Base-by-base conservation (phyloP, 2,797 vertebrate species). In the Galago senegalensis region DNA sequence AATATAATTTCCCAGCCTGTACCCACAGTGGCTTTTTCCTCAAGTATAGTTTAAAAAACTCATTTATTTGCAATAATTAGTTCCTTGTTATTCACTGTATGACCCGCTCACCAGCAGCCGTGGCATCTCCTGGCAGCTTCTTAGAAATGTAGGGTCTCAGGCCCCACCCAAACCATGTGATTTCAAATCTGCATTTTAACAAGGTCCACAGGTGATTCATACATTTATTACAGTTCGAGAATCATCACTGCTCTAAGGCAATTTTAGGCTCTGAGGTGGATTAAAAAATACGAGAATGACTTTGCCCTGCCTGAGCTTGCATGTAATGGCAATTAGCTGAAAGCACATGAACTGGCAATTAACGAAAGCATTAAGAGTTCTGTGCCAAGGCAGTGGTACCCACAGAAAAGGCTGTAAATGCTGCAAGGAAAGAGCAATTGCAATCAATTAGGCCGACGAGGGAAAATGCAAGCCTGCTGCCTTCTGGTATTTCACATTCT, bases 241-340 rank as follows among this genome's bases (percentile, higher is more conserved):
- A 93, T 31, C 40, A 93, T 31, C 40, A 65, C 17, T 21, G 40
- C 87, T 97, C 9, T 31, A 79, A 81, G 65, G 72, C 75, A 85
- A n/a, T 53, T 94, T 94, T 37, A 70, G 73, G 34, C 61, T 92
- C 43, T 79, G 37, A 3, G 75, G 76, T 87, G 65, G 91, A 96
- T 95, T 94, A 91, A 83, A 84, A 93, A 93, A 83, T 37, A 77
- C 11, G 3, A 31, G 49, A 79, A 93, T 87, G 2, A n/a, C 49
- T 91, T 89, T 25, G 75, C 87, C 73, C 67, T 84, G 95, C 67
- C 94, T 10, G 34, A 93, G 69, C 87, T 92, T 96, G 96, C 83
- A 79, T 61, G 17, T 67, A 49, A 82, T 5, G 17, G 5, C 89
- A 91, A 79, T 80, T 84, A 92, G 56, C 91, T 63, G 89, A 95